Base-by-base conservation (phyloP, 2,113 vertebrate genomes). In the Odocoileus hemionus region DNA sequence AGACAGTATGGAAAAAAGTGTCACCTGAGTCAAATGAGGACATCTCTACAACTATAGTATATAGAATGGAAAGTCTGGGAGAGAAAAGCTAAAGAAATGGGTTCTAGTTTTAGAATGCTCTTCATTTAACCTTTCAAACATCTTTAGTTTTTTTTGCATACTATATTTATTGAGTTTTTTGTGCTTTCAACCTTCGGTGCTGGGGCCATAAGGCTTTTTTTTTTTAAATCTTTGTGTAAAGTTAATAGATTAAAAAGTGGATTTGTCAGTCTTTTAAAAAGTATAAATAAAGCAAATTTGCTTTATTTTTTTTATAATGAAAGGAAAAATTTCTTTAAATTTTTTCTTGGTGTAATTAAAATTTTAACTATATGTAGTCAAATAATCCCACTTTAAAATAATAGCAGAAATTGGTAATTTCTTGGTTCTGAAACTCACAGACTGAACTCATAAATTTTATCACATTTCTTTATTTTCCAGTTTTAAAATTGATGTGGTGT, bases 1-100 rank as follows among this genome's bases (percentile, higher is more conserved):
- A 99, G 98, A 99, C 99, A 98, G 98, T 99, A 76, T 99, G 99
- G 99, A 99, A 99, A 99, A 99, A 99, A 99, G 99, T 99, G 98
- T 99, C 99, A 97, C 98, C 99, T 25, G 99, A 99, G 99, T 99
- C 99, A 97, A 99, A 99, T 98, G 99, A 99, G 99, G 99, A 99
- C 99, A 99, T 99, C 99, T 99, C 99, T 98, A 99, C 99, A 98
- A 99, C 99, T 99, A 98, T 99, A 99, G 99, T 99, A 92, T 99
- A 99, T 99, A 99, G 99, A 99, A 99, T 99, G 99, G 99, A 99
- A 99, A 99, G 98, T 98, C 99, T 99, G 98, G 98, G 98, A 98
- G 99, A 99, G 98, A 99, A 99, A 97, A 99, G 98, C 98, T 99
- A 99, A 98, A 97, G 84, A 96, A 80, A 96, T 97, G 98, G 94